Base-by-base conservation (phyloP, 2,888 invertebrate species). In the Xylophagus ater region DNA sequence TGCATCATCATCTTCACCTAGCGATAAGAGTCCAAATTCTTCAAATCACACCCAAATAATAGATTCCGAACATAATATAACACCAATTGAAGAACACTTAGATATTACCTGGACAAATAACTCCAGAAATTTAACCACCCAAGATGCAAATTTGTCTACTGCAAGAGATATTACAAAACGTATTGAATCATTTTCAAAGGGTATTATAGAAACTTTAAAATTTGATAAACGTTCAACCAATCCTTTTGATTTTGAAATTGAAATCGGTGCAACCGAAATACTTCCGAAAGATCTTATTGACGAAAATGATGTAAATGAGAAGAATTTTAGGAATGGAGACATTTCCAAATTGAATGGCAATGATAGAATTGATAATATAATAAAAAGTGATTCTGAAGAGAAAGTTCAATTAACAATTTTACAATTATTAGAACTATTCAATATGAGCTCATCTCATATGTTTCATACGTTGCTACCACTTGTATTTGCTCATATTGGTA, bases 401-500 rank as follows among this genome's bases (percentile, higher is more conserved):
- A 53, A 48, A 3, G 49, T 51, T 3, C 57, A 55, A 10, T 49
- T 56, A 35, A 59, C 59, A 5, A 54, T 56, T 0, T 47, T 57
- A 6, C 60, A 65, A 37, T 49, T 65, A 34, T 50, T 65, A n/a
- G 62, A 64, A 47, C 53, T 64, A 13, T 65, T 65, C 46, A 63
- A 62, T 46, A 51, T 59, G 42, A 52, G 57, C 12, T 60, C 64
- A 21, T 61, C 65, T 3, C 63, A 62, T 45, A 36, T 76, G 70
- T 48, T 75, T 83, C 55, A 86, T 76, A 84, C 81, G 1, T 69
- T 94, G 31, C 62, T 94, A 50, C 93, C 93, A 1, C 70, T 86
- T 44, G 78, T 87, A 12, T 71, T 90, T 54, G 87, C 90, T 6
- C 86, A 89, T 54, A 76, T 93, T 36, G 81, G 82, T 46, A 85